These are phyloP conservation scores for Dendronephthya gigantea DNA, from an alignment of 64 coral and sea anemone genomes.

Conservation along the genomic window DNA sequence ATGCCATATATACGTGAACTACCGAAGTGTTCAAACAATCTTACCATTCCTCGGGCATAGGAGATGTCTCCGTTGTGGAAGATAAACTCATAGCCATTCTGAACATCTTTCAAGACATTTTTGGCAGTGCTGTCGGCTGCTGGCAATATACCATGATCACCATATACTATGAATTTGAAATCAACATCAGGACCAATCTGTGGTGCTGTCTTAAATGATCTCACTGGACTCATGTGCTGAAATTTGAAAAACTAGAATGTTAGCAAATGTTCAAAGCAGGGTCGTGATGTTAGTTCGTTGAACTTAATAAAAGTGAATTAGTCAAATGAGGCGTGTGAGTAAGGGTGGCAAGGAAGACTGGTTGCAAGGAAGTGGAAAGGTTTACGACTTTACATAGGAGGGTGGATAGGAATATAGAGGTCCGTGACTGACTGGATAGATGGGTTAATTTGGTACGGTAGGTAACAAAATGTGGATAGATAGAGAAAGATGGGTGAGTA, in stretches of 20 bases:
- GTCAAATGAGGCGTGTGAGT: no score
- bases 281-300: no score
- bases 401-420: no score
- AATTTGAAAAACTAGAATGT: not conserved
- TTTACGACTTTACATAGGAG: no score
- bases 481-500: no score
- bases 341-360: no score
- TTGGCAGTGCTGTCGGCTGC: not conserved
- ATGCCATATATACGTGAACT: no score
- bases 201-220: not conserved
- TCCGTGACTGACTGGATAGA: no score
- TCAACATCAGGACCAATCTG: not conserved
- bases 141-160: not conserved
- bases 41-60: not conserved
- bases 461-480: no score
- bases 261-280: not conserved
- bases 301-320: not conserved
- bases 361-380: no score
- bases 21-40: not conserved
- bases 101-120: not conserved
- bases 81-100: not conserved
- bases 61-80: conserved; percentile 13
- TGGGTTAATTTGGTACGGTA: no score
- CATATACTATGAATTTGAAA: conserved; percentile 12
- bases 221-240: not conserved